Base-by-base conservation (phyloP, 2,797 vertebrate species). In the Diplodus puntazzo region DNA sequence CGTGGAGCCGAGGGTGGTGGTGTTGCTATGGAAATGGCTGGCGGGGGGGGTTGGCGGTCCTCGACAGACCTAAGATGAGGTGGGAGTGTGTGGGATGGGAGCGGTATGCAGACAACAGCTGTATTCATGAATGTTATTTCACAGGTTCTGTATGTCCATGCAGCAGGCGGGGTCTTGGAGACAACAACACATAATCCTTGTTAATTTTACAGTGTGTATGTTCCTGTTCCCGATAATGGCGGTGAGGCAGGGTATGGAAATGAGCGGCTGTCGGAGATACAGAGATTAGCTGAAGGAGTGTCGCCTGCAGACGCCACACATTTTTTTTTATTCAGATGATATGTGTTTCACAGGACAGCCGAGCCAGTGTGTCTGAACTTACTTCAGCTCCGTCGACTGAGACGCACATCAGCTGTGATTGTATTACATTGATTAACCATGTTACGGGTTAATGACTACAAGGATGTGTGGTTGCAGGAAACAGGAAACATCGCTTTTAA, bases 1-100 rank as follows among this genome's bases (percentile, higher is more conserved):
- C 4, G 5, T 34, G 48, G 42, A 79, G 66, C 43, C 4, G 13
- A 42, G 59, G 10, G 58, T 2, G 23, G 80, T 13, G 43, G 17
- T 17, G 89, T 92, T 88, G 73, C 86, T 71, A 88, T 92, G 77
- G 92, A 73, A 85, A 92, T 80, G 5, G 20, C 0, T 1, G 53
- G 13, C 34, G 9, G 62, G 67, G 65, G 23, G 13, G 46, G 11
- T 42, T 69, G 61, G 21, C 39, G 53, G 23, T 75, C 46, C 39
- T 64, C n/a, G 53, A 48, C 49, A 54, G 69, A 87, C 49, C 77
- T 52, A 58, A 75, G 72, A 87, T 5, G 72, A 68, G 69, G 83
- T 75, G 80, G 71, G 77, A 66, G 82, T 74, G 79, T 18, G 89
- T 91, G 86, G 90, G 90, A 70, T 80, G 75, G 69, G 77, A 73